Percentiles rank a stretch among this genome's conserved stretches.
Conservation (phyloP, 1,140 invertebrate species). For the Drosophila nasuta region DNA sequence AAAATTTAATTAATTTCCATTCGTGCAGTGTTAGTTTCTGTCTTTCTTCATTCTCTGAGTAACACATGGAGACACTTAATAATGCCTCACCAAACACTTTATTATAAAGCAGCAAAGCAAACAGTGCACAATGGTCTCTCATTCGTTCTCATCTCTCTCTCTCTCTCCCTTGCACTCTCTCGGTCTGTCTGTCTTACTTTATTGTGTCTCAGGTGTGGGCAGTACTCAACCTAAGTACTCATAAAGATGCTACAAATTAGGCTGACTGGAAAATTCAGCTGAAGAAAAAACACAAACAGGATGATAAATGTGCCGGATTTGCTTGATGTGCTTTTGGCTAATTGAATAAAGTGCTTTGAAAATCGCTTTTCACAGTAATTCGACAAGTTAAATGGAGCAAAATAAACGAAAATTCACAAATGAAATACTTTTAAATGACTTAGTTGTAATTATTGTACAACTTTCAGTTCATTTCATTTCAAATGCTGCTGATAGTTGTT, state of each 20-base stretch:
- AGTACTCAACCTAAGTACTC: slow-evolving; percentile 51
- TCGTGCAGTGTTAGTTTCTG: neutral
- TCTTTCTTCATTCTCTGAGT: too few relatives aligned
- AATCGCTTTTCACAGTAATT: slow-evolving; percentile 6
- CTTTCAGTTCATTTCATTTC: neutral
- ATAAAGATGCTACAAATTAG: slow-evolving; percentile 65
- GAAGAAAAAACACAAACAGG: slow-evolving; percentile 43
- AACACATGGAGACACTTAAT: slow-evolving; percentile 35
- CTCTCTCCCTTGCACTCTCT: neutral
- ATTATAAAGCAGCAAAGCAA: slow-evolving; percentile 29
- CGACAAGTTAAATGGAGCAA: neutral
- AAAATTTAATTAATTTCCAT: slow-evolving; percentile 69
- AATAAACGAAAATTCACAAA: neutral
- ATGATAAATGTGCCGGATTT: slow-evolving; percentile 64
- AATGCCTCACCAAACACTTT: slow-evolving; percentile 26
- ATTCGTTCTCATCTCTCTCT: neutral
- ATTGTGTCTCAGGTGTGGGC: slow-evolving; percentile 65
- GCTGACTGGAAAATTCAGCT: slow-evolving; percentile 34
- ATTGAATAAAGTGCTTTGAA: slow-evolving; percentile 32
- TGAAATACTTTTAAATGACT: neutral
- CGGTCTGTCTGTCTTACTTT: neutral
- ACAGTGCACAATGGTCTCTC: neutral
- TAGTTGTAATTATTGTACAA: neutral
- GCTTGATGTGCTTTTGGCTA: slow-evolving; percentile 47
- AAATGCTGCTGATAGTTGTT: neutral